Base-by-base conservation (phyloP, 2,888 invertebrate genomes). In the Rotaria socialis region DNA sequence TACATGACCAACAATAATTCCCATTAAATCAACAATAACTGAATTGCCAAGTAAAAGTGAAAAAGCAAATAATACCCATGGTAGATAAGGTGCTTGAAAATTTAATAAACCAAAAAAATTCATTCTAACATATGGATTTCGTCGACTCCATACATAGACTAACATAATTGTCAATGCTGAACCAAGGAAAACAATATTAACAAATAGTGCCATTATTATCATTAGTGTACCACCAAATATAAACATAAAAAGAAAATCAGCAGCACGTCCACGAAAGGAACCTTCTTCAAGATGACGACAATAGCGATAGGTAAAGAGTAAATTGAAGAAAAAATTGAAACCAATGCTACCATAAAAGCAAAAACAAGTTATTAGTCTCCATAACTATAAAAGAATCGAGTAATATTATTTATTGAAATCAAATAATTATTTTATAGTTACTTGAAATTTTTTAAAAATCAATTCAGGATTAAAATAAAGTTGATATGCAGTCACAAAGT, bases 101-200 rank as follows among this genome's bases (percentile, higher is more conserved):
- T 96, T 96, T 88, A 93, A 93, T 86, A 98, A 93, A 85, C 98
- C 98, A 92, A 99, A 98, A 91, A 99, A 98, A 91, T 97, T 98
- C 95, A 99, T 96, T 87, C 87, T 50, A 41, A 97, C 94, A 91
- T 94, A 94, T 0, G 97, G 96, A 93, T 98, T 98, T 88, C 98
- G 93, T 89, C 99, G 93, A 86, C 97, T 96, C 99, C 99, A 99
- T 58, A 99, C 95, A 91, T 99, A 99, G 0, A 99, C 99, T 90
- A 99, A 93, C 99, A 99, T 99, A 88, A 98, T 95, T 19, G 98
- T 99, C 91, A 99, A 97, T 41, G 99, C 98, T 92, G 98, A 99
- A 22, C 99, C 98, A 90, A 99, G 93, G 92, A 99, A 99, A 89
- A 98, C 93, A 90, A 99, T 93, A 92, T 98, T 97, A 87, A 97